Base-by-base conservation (phyloP, 37 sponge, comb jelly and placozoan species). In the Bolinopsis microptera region DNA sequence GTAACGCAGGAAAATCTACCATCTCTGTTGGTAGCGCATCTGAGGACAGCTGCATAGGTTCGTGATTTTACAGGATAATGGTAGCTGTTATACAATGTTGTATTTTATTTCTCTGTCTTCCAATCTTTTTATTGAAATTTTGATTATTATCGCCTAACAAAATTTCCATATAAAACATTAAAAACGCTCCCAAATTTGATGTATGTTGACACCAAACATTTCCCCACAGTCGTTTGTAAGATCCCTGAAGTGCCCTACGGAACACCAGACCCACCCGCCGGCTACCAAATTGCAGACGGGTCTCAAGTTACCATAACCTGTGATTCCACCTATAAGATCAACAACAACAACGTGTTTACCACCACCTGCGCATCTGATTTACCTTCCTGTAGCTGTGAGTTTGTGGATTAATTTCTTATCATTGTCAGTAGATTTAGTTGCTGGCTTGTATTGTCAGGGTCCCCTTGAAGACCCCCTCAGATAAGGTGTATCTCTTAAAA, bases 231-330 rank as follows among this genome's bases (percentile, higher is more conserved):
- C 0, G 61, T 86, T 8, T 86, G 90, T 30, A 34, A 9, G 5
- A 48, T 86, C 36, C 90, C 90, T 8, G 90, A 86, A 27, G 30
- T 86, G n/a, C 3, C 26, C 30, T 86, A 86, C 61, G 90, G 90
- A 9, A 36, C 90, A 23, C 8, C 35, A 0, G 24, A 24, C 30
- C 90, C 90, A 25, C 61, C n/a, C 3, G 25, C 90, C 25, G 61
- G 26, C 90, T 86, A 86, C 61, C 30, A 28, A 2, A 28, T 86
- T 1, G 61, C 32, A 9, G 61, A n/a, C 61, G 90, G 90, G 2
- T 24, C 61, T 1, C 26, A 13, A 16, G 90, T 86, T 0, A 40
- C 90, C 26, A 41, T 86, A 0, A 86, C 90, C 8, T 86, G 90
- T 40, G 90, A 86, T 86, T 23, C 26, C 3, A 38, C 38, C 0